Evolutionary conservation across 2,797 vertebrate genomes (phyloP).

Genomic region (Tadarida brasiliensis): DNA sequence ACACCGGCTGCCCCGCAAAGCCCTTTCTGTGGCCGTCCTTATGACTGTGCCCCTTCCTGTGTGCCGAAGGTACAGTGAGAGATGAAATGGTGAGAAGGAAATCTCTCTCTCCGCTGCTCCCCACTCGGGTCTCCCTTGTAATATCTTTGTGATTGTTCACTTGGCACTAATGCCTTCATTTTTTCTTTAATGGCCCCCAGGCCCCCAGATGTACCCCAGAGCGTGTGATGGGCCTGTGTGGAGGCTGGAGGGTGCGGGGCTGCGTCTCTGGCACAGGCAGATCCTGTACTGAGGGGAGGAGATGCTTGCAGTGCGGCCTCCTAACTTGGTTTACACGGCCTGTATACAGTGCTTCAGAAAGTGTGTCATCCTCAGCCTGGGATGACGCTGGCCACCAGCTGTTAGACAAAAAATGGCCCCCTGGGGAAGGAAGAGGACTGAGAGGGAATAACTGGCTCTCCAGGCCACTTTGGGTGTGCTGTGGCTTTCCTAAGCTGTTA

Average conservation of each 20-base stretch:
- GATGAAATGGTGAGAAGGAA: neutral
- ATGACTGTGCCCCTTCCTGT: neutral
- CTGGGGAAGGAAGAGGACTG: neutral
- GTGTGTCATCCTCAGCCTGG: neutral
- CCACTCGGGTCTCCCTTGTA: neutral
- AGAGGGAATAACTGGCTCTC: neutral
- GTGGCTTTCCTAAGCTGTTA: neutral
- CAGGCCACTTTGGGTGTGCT: neutral
- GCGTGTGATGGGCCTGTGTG: neutral
- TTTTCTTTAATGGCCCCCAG: neutral
- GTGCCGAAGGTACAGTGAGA: neutral
- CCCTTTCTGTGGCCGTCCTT: neutral
- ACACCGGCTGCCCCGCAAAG: neutral
- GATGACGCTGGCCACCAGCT: neutral
- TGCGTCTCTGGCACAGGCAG: neutral
- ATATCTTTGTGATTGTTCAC: neutral
- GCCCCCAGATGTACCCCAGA: neutral
- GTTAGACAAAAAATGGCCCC: neutral
- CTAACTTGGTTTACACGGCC: neutral
- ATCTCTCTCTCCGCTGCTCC: neutral
- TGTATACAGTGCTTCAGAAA: neutral
- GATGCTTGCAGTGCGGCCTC: neutral
- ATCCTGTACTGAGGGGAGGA: neutral
- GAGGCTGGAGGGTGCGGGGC: neutral
- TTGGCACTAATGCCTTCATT: neutral